Evolutionary conservation across 2,888 invertebrate species (phyloP).

Genomic region (Caenorhabditis sp.): DNA sequence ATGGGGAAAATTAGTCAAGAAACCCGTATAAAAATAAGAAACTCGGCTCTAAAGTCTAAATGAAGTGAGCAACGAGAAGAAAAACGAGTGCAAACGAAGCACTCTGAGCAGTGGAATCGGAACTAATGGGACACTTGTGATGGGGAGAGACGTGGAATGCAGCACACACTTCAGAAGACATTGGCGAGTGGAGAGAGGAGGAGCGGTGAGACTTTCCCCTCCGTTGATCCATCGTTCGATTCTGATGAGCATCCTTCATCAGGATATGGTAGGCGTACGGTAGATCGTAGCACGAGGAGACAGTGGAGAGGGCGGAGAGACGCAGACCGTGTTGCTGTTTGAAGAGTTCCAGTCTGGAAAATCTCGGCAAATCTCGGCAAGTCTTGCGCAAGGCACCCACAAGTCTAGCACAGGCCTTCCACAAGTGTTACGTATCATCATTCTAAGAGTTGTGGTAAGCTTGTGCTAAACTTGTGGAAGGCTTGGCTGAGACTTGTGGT

Average conservation of each 20-base stretch:
- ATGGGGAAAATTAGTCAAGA: constrained; percentile 19
- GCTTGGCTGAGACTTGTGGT: too few relatives aligned
- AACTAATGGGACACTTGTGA: constrained; percentile 64
- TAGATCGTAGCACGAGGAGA: constrained; percentile 79
- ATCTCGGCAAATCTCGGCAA: neutral
- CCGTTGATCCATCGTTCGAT: constrained; percentile 36
- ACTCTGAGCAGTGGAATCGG: neutral
- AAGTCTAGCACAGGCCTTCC: too few relatives aligned
- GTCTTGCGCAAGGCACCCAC: too few relatives aligned
- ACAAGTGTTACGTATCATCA: too few relatives aligned
- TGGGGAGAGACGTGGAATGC: constrained; percentile 71
- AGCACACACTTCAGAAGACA: constrained; percentile 67
- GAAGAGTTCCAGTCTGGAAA: constrained; percentile 56
- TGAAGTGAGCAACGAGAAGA: constrained; percentile 34
- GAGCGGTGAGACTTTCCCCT: constrained; percentile 18
- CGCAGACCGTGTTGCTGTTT: constrained; percentile 68
- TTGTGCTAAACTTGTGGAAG: too few relatives aligned
- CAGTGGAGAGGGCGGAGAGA: constrained; percentile 76
- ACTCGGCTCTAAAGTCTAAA: neutral
- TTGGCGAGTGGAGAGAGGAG: constrained; percentile 36
- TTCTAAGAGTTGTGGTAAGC: too few relatives aligned
- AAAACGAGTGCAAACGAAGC: neutral
- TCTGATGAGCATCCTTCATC: constrained; percentile 52
- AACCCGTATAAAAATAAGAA: constrained; percentile 19
- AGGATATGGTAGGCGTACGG: constrained; percentile 71